Base-by-base conservation (phyloP, 2,888 invertebrate species). In the Nipponacmea schrenckii region DNA sequence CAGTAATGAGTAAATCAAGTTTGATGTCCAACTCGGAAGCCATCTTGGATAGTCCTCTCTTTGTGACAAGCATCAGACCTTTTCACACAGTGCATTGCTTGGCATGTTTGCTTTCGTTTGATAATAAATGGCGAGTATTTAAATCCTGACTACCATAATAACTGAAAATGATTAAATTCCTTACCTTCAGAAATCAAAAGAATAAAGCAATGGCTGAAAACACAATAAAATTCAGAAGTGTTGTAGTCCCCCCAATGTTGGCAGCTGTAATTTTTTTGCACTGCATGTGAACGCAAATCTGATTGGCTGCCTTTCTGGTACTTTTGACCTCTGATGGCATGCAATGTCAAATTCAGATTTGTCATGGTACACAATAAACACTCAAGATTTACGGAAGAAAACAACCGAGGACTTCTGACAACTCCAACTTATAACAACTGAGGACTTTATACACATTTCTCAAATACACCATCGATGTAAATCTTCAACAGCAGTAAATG, bases 1-100 rank as follows among this genome's bases (percentile, higher is more conserved):
- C 48, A 48, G 48, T 48, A 48, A 48, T 15, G n/a, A 48, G 17
- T 48, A 48, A 48, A 48, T 48, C 48, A 48, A 48, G n/a, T 48
- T 48, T 48, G 48, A 48, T n/a, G 48, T 48, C 48, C 48, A n/a
- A 48, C 48, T 17, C 15, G n/a, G 48, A 15, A 48, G 15, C 48
- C 48, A 48, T 48, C 48, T 48, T 48, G 48, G 48, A 48, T n/a
- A 48, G 17, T 48, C n/a, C 15, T 48, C 17, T 17, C 48, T 48
- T 17, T 48, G 48, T 17, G 48, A 48, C 48, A 48, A 48, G n/a
- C n/a, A 17, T 48, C 48, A 48, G n/a, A 15, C n/a, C 48, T 15
- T 48, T n/a, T 48, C 48, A 48, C 48, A 48, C 48, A 48, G 48
- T 48, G 48, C 48, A 48, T n/a, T 48, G 48, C n/a, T 48, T 15